Conservation (phyloP, 2,888 invertebrate genomes). For the Linnaemya tessellans region DNA sequence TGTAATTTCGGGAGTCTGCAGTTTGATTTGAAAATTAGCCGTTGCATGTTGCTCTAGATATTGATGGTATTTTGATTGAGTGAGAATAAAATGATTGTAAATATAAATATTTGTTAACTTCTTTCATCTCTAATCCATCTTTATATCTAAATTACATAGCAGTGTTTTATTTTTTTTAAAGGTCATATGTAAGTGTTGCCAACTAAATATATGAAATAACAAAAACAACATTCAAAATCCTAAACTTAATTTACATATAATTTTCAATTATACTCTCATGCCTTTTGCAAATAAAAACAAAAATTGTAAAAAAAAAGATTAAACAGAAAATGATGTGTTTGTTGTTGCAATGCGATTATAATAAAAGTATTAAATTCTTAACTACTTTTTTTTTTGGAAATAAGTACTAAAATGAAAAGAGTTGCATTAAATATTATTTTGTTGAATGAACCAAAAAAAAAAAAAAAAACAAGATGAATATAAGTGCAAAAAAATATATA, state of each 20-base stretch:
- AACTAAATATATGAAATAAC: background rate
- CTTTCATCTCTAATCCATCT: too few relatives aligned
- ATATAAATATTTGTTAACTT: too few relatives aligned
- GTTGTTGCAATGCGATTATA: conserved; percentile 51
- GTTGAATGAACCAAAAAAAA: conserved; percentile 51
- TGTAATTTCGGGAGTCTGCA: too few relatives aligned
- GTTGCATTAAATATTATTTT: conserved; percentile 25
- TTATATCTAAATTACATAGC: background rate
- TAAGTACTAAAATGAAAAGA: conserved; percentile 55
- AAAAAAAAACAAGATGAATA: conserved; percentile 36
- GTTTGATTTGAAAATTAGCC: too few relatives aligned
- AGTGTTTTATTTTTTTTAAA: background rate
- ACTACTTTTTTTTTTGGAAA: conserved; percentile 42
- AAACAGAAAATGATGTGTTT: conserved; percentile 46
- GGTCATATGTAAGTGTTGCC: conserved; percentile 9
- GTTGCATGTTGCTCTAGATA: too few relatives aligned
- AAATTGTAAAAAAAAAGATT: background rate
- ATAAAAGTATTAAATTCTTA: conserved; percentile 39
- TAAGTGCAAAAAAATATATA: conserved; percentile 33
- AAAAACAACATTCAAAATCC: background rate
- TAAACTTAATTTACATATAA: background rate
- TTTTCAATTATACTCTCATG: conserved; percentile 60
- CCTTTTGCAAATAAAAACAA: conserved; percentile 60
- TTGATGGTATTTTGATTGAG: too few relatives aligned
- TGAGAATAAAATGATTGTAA: too few relatives aligned